Conservation (phyloP, 2,113 vertebrate genomes). For the Zapus hudsonius region DNA sequence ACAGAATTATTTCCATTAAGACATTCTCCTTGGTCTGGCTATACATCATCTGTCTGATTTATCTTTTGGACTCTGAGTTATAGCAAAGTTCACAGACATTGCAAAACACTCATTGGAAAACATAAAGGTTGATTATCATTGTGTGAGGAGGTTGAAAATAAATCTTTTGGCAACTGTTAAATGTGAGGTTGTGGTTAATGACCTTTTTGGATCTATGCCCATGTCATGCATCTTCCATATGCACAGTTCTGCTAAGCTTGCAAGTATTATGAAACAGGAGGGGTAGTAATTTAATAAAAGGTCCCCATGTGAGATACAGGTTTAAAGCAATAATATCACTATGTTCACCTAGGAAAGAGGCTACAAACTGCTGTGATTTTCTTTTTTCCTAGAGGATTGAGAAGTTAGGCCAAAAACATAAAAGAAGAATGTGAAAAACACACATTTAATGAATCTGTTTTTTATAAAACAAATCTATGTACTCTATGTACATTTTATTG, state of each 20-base stretch:
- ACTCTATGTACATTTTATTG: not conserved
- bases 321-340: constrained; percentile 46
- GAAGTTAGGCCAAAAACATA: not conserved
- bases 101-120: constrained; percentile 55
- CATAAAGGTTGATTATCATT: constrained; percentile 59
- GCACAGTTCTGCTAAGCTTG: constrained; percentile 25
- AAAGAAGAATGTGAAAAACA: not conserved
- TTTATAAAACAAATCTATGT: not conserved
- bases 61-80: constrained; percentile 47
- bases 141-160: constrained; percentile 48
- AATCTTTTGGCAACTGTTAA: constrained; percentile 55
- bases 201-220: constrained; percentile 61
- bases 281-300: constrained; percentile 51
- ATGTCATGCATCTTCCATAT: constrained; percentile 41
- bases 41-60: constrained; percentile 55
- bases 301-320: not conserved
- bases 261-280: constrained; percentile 32
- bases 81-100: constrained; percentile 45
- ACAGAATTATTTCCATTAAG: constrained; percentile 58
- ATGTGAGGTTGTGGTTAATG: constrained; percentile 43
- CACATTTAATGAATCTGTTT: not conserved
- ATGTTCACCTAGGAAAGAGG: not conserved
- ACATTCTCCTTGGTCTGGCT: constrained; percentile 59
- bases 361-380: not conserved
- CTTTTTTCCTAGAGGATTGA: not conserved